Base-by-base conservation (phyloP, 2,797 vertebrate genomes). In the Sebastolobus altivelis region DNA sequence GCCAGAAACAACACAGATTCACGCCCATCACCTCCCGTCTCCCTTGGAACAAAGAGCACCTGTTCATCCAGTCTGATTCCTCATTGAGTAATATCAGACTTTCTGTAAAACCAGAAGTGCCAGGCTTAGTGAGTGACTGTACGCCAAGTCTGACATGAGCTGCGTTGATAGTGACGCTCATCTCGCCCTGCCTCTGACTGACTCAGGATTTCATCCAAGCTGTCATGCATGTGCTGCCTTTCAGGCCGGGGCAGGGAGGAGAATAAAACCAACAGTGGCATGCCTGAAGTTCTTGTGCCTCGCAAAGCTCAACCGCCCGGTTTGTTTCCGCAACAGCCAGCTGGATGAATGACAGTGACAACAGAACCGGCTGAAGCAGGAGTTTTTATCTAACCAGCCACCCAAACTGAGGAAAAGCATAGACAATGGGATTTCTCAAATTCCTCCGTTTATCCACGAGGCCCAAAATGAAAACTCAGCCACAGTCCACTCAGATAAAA, bases 81-180 rank as follows among this genome's bases (percentile, higher is more conserved):
- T 79, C 18, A 18, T 65, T 81, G 69, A 72, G 69, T 72, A 79
- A 83, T 65, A 35, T 71, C 46, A 82, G 67, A 90, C 73, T 85
- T 80, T 89, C 80, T 84, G 89, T 82, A n/a, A 71, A 92, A 93
- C 81, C 86, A 86, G 90, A 86, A 84, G 65, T 80, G 82, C 81
- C 76, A 62, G 79, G 81, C 77, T 72, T 10, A 1, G 46, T 40
- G 69, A 73, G 70, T 79, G 80, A 84, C 80, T 46, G 52, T 38
- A 22, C 27, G 7, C 58, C 89, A 87, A 83, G 82, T 77, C 77
- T 80, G 85, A 83, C 87, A 81, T 75, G 80, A 85, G 59, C 73
- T 37, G 83, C 74, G 65, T 52, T 72, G 68, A 77, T 83, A 61
- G 78, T 72, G 81, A 87, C 16, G 76, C 79, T 83, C 70, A 35